Evolutionary conservation across 2,113 vertebrate genomes (phyloP).

Genomic region (Emydocephalus ijimae): DNA sequence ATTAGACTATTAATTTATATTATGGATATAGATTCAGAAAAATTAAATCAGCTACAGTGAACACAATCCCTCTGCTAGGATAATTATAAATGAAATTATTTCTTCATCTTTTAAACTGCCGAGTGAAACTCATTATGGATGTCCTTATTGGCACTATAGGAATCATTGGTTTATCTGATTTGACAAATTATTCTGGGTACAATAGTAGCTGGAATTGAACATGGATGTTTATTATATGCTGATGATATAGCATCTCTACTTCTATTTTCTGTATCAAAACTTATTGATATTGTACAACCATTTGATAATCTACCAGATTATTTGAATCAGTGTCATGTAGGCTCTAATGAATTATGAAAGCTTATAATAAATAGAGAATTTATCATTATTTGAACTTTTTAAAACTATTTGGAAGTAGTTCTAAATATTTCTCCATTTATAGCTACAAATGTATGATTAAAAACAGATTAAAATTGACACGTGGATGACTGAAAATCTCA

Average conservation of each 20-base stretch:
- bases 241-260: not conserved
- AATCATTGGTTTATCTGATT: not conserved
- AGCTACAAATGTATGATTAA: not conserved
- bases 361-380: not conserved
- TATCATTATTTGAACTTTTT: not conserved
- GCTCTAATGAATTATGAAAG: not conserved
- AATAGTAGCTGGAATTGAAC: not conserved
- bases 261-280: not conserved
- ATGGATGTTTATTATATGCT: not conserved
- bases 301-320: not conserved
- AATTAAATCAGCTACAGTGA: not conserved
- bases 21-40: not conserved
- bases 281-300: not conserved
- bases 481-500: not conserved
- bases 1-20: not conserved
- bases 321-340: not conserved
- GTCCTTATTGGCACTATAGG: not conserved
- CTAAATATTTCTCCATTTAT: not conserved
- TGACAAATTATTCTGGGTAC: not conserved
- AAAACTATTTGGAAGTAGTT: not conserved
- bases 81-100: not conserved
- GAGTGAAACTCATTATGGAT: not conserved
- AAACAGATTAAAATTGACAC: not conserved
- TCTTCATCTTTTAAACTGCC: not conserved
- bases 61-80: not conserved